These are phyloP conservation scores for Sebastes taczanowskii DNA, from an alignment of 2,797 vertebrate species.

Conservation along the genomic window DNA sequence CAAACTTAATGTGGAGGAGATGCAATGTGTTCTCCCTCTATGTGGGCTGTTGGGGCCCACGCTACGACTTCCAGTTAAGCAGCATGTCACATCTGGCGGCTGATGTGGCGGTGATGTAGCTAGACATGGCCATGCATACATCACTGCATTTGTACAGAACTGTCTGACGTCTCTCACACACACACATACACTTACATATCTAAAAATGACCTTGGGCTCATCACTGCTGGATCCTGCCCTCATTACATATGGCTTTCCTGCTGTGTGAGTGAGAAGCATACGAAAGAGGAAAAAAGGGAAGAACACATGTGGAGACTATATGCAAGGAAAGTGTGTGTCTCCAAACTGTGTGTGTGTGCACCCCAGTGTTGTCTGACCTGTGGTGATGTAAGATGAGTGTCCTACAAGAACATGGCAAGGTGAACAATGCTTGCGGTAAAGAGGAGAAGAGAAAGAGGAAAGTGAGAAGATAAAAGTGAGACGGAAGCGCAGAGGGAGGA, in stretches of 20 bases:
- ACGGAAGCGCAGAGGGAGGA: not conserved
- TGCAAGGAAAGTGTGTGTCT: not conserved
- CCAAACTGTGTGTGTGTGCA: not conserved
- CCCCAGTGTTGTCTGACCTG: not conserved
- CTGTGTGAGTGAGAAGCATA: slow-evolving; percentile 3
- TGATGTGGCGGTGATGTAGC: slow-evolving; percentile 23
- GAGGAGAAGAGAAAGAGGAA: not conserved
- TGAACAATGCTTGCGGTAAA: slow-evolving; percentile 5
- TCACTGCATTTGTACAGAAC: slow-evolving; percentile 20
- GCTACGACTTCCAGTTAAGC: slow-evolving; percentile 21
- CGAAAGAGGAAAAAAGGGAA: not conserved
- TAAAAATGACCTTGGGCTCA: not conserved
- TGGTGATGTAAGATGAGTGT: slow-evolving; percentile 18
- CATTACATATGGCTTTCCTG: not conserved
- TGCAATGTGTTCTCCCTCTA: not conserved
- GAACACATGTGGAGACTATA: not conserved
- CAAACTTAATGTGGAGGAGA: slow-evolving; percentile 1
- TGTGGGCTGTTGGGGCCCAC: not conserved
- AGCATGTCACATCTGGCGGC: slow-evolving; percentile 36
- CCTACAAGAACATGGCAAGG: slow-evolving; percentile 20
- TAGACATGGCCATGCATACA: slow-evolving; percentile 32
- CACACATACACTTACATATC: not conserved
- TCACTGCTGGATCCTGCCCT: slow-evolving; percentile 1
- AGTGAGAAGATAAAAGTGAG: not conserved
- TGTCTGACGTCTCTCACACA: not conserved